These are phyloP conservation scores for Tragelaphus imberbis DNA, from an alignment of 2,113 vertebrate species.

Conservation along the genomic window DNA sequence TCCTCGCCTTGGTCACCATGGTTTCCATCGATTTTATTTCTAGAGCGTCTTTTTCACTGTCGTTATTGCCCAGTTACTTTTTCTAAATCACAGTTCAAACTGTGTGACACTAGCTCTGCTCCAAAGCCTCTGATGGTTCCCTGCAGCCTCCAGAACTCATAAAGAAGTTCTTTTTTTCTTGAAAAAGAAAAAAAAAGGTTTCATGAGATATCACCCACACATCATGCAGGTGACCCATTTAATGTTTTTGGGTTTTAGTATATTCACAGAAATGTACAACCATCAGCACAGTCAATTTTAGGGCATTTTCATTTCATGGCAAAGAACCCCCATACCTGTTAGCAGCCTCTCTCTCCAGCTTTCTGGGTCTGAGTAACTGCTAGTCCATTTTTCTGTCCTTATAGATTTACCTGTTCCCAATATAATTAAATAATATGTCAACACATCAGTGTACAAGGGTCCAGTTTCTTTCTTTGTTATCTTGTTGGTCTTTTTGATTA, in stretches of 20 bases:
- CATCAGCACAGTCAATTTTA: neutral
- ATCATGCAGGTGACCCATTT: neutral
- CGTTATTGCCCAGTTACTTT: neutral
- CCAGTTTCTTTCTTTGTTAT: neutral
- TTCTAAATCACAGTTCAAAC: neutral
- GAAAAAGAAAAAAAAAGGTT: neutral
- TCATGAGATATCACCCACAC: neutral
- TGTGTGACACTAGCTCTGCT: neutral
- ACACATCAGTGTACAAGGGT: neutral
- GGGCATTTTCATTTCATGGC: neutral
- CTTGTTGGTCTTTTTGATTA: neutral
- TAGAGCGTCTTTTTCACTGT: neutral
- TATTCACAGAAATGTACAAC: neutral
- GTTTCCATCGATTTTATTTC: neutral
- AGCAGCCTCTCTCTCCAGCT: neutral
- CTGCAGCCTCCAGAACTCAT: neutral
- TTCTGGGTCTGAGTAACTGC: neutral
- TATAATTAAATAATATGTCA: neutral
- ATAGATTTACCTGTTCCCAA: neutral
- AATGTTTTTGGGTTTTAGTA: neutral
- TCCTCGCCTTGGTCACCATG: neutral
- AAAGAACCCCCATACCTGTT: neutral
- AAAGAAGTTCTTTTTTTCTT: neutral
- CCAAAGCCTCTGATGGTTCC: neutral
- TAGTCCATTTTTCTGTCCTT: neutral